These are phyloP conservation scores for Drosophila elegans DNA, from an alignment of 1,140 invertebrate species.

Conservation along the genomic window DNA sequence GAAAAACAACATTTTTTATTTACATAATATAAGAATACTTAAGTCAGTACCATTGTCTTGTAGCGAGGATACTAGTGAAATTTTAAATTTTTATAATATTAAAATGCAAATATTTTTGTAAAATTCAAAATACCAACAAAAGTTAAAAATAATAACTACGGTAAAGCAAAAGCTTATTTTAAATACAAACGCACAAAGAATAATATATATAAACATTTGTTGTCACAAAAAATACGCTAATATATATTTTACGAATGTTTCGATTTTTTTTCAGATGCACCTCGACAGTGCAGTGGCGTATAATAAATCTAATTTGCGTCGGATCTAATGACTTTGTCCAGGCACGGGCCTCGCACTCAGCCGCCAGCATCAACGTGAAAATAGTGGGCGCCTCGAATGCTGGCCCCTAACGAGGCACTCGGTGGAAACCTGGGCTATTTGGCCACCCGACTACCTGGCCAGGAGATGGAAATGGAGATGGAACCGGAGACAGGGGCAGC, in stretches of 20 bases:
- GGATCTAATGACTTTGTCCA: slow-evolving; percentile 84
- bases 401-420: slow-evolving; percentile 69
- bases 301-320: slow-evolving; percentile 85
- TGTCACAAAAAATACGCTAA: too few species aligned
- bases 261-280: background rate
- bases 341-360: slow-evolving; percentile 37
- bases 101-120: too few species aligned
- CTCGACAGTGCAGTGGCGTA: slow-evolving; percentile 68
- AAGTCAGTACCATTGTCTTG: too few species aligned
- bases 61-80: too few species aligned
- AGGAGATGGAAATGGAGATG: slow-evolving; percentile 10
- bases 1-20: too few species aligned
- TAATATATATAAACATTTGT: background rate
- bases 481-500: slow-evolving; percentile 8
- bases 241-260: too few species aligned
- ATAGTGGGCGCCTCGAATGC: slow-evolving; percentile 55
- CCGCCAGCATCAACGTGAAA: slow-evolving; percentile 54
- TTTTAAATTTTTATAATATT: too few species aligned
- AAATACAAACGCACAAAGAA: too few species aligned
- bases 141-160: too few species aligned
- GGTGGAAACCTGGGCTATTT: slow-evolving; percentile 36
- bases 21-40: too few species aligned
- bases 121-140: too few species aligned
- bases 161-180: too few species aligned
- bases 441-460: slow-evolving; percentile 26